Percentiles rank a stretch among this genome's conserved stretches.
These are phyloP conservation scores for Eristalis intricaria DNA, from an alignment of 2,888 invertebrate genomes.

Conservation along the genomic window DNA sequence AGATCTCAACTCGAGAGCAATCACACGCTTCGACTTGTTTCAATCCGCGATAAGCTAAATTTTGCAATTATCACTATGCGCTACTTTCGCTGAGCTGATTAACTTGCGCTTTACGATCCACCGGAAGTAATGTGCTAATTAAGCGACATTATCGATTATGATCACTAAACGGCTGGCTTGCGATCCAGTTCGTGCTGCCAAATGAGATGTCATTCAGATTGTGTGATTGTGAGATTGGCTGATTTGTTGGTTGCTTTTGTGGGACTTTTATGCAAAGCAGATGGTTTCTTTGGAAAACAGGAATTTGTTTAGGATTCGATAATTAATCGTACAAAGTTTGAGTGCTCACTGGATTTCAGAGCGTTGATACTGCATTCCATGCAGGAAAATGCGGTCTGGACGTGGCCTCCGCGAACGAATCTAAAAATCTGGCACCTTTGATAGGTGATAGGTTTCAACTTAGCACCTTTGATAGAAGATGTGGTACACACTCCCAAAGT, in stretches of 20 bases:
- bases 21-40: neutral
- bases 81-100: neutral
- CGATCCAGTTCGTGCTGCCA: neutral
- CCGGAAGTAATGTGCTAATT: neutral
- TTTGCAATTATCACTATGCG: neutral
- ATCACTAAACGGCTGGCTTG: neutral
- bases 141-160: neutral
- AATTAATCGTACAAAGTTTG: too few species aligned
- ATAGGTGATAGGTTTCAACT: too few species aligned
- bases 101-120: neutral
- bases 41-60: neutral
- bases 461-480: too few species aligned
- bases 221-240: neutral
- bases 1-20: neutral
- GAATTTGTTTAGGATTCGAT: too few species aligned
- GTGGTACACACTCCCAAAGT: too few species aligned
- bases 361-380: too few species aligned
- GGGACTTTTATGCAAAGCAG: too few species aligned
- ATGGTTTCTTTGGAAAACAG: too few species aligned
- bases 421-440: too few species aligned
- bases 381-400: too few species aligned
- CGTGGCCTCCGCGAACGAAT: too few species aligned
- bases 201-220: neutral
- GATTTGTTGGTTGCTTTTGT: neutral
- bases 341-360: too few species aligned